Base-by-base conservation (phyloP, 1,140 invertebrate genomes). In the Listronotus oregonensis region DNA sequence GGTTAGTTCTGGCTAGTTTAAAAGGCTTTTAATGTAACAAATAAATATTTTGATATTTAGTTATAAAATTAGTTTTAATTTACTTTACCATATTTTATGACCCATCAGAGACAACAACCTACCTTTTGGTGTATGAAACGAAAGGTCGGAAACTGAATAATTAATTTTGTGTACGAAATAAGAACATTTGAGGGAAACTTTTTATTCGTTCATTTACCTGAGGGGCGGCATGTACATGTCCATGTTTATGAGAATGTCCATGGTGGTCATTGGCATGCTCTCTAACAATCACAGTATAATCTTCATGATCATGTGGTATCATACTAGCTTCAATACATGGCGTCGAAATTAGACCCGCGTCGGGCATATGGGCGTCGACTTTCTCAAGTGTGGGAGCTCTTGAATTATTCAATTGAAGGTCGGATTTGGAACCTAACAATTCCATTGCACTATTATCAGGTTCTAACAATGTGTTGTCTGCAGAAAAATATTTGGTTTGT, bases 261-360 rank as follows among this genome's bases (percentile, higher is more conserved):
- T 95, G 92, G 81, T 94, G 92, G 37, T 87, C 86, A n/a, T 85
- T 87, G 60, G 91, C 89, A 71, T 93, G 90, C 70, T 92, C 90
- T 50, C 90, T 56, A 15, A 79, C 67, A 42, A 79, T 79, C 0
- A 77, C 77, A 17, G 74, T 76, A 51, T 73, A 72, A 31, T 76
- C 72, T 43, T 73, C 72, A 10, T 71, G 66, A 17, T 67, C 54
- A 9, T 39, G 56, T 4, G 70, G 65, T 11, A 78, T 43, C 75
- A 78, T 78, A 50, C 75, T 75, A 4, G 68, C 58, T 61, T 77
- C 77, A 1, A 75, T 73, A 47, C 76, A 78, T 17, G 69, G 71
- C 1, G 58, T 67, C 9, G 64, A 66, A 27, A 65, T 73, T 0
- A 68, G 56, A 9, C 75, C 73, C 11, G 66, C 68, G 15, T 77